Conservation (phyloP, 2,888 invertebrate species). For the Tyria jacobaeae region DNA sequence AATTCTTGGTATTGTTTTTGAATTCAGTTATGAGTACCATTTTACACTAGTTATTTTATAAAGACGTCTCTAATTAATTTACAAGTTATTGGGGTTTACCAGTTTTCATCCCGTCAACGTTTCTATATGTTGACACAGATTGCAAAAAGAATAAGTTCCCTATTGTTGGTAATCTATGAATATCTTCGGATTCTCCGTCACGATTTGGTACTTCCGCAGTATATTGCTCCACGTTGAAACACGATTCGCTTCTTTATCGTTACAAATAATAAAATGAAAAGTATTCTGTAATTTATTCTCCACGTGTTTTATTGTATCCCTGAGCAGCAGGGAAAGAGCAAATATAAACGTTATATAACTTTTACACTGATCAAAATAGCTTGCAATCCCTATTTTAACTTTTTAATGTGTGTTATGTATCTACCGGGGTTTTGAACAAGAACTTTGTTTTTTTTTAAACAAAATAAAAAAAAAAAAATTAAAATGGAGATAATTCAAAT, state of each 20-base stretch:
- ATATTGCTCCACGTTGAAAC: constrained; percentile 3
- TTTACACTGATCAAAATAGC: constrained; percentile 8
- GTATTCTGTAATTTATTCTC: constrained; percentile 22
- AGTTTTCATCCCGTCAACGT: background rate
- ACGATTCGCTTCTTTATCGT: constrained; percentile 16
- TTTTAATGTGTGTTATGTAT: no score
- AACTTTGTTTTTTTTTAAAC: no score
- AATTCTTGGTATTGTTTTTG: constrained; percentile 1
- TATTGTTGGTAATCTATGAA: constrained; percentile 1
- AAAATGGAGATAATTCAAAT: no score
- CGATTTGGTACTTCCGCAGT: constrained; percentile 4
- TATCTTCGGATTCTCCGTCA: background rate
- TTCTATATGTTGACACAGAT: background rate
- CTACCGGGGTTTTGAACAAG: no score
- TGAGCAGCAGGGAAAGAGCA: constrained; percentile 7
- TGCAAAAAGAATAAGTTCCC: background rate
- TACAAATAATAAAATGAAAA: constrained; percentile 22
- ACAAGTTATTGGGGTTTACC: background rate
- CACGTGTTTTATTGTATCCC: constrained; percentile 22
- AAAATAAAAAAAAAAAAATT: no score
- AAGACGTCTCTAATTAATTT: background rate
- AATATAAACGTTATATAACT: constrained; percentile 13
- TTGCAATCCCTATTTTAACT: constrained; percentile 2
- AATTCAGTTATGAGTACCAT: background rate
- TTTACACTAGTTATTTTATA: background rate